Base-by-base conservation (phyloP, 2,797 vertebrate genomes). In the Tokudaia tokunoshimensis region DNA sequence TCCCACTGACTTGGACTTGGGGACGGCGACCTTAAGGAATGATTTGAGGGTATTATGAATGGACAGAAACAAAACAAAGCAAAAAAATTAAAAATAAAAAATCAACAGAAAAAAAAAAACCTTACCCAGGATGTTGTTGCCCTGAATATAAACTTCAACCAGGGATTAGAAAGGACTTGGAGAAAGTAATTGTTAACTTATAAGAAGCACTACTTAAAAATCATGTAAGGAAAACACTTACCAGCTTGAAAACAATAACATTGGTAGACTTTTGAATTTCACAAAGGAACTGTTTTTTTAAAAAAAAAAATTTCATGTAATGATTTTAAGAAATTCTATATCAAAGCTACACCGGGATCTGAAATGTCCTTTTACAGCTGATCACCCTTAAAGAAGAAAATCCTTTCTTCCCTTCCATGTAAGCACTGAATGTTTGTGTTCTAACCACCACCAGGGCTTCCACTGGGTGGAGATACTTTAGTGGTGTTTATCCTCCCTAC, bases 401-500 rank as follows among this genome's bases (percentile, higher is more conserved):
- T 47, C 2, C 0, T 14, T 17, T 34, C 82, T 55, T 80, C 80
- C 6, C 50, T 94, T 89, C 34, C 79, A 55, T 24, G 84, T 22
- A 81, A 96, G 95, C 83, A 92, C 9, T 83, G 89, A 80, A 72
- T 82, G 85, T 96, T 83, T 94, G 92, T 63, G 47, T 79, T 87
- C 83, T 89, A 84, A 84, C 91, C 82, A 41, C 74, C 80, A 79
- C 59, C 94, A 93, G 91, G 65, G 65, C 93, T 96, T 96, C 96
- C 55, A 26, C 0, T 0, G 89, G 92, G 65, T 81, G 74, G 67
- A 91, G 95, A 95, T 95, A 90, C 94, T 97, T 97, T 89, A 94
- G 74, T 80, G 94, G 93, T 94, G 93, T 95, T 97, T 78, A 92
- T 97, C 92, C 92, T 96, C 87, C 85, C 44, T 67, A 94, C 90